These are phyloP conservation scores for Ctenochaetus hawaiiensis DNA, from an alignment of 2,797 vertebrate genomes.

Conservation along the genomic window DNA sequence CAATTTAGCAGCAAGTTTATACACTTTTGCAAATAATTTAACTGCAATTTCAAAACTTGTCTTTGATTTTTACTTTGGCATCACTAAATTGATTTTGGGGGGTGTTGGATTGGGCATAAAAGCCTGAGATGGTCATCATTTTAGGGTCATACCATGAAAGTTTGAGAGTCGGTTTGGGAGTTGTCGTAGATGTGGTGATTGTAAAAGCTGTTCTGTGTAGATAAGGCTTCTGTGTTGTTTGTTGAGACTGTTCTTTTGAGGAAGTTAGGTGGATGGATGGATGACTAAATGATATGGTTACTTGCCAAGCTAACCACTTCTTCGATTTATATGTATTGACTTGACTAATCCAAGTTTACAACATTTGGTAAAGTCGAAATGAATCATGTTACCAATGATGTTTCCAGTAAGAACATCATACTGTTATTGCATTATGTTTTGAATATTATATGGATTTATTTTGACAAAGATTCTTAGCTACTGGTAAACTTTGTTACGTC, in stretches of 20 bases:
- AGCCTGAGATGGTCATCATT: background rate
- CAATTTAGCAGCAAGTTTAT: background rate
- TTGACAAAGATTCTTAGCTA: background rate
- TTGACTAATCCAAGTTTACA: constrained; percentile 26
- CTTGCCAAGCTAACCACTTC: background rate
- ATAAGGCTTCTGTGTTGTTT: constrained; percentile 51
- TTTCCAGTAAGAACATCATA: background rate
- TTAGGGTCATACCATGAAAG: constrained; percentile 29
- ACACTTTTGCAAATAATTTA: no score
- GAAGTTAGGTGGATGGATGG: constrained; percentile 27
- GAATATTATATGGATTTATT: background rate
- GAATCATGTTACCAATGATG: constrained; percentile 9
- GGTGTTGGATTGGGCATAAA: background rate
- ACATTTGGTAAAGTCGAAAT: constrained; percentile 26
- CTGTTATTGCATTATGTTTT: constrained; percentile 3
- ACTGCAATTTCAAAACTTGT: no score
- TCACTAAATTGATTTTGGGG: no score
- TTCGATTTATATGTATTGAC: background rate
- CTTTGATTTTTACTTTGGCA: no score
- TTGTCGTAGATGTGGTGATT: constrained; percentile 72
- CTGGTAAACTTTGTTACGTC: background rate
- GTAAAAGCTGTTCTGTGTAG: constrained; percentile 66
- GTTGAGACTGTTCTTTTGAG: background rate
- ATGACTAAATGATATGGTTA: constrained; percentile 9
- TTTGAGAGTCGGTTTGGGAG: constrained; percentile 75